Evolutionary conservation across 2,888 invertebrate genomes (phyloP), one percentile per base, ranked within the genome.

Genomic region (Apamea anceps): DNA sequence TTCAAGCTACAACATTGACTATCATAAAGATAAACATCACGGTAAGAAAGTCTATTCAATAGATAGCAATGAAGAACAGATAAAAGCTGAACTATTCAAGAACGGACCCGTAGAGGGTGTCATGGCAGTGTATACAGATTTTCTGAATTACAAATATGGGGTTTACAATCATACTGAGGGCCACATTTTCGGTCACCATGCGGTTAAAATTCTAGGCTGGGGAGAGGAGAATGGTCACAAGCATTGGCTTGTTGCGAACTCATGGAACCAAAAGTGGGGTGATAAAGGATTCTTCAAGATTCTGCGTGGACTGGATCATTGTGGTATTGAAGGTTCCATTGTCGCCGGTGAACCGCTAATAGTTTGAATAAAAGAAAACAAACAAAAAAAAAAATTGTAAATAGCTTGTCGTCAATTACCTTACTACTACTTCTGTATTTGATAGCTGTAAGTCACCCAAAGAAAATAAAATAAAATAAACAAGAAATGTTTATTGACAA

Each of bases 201-300:
- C 83, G 5, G 75, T 85, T 37, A 85, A 85, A 57, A 71, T 85
- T 25, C 37, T 85, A n/a, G 85, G 86, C 15, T 85, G 85, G 85
- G 85, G 85, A 37, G 73, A 72, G 25, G 84, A 86, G 37, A 71
- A 68, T 21, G 67, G 67, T 10, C 13, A 32, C 21, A 83, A 83
- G 48, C n/a, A 86, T 62, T 85, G 85, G 86, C 42, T 78, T 25
- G 68, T 73, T 54, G 83, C 86, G 4, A 85, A 85, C 75, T 86
- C 86, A 65, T 86, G 85, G 85, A 68, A 51, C 54, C 66, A 73
- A 67, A 3, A 74, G 25, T 85, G 85, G 85, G 85, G 85, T 68
- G 63, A 86, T 21, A 15, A 68, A 1, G 85, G 85, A 66, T 85
- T 83, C 70, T 86, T 85, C 45, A 85, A 86, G 57, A 83, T 86